Evolutionary conservation across 2,797 vertebrate species (phyloP).

Genomic region (Acipenser oxyrinchus): DNA sequence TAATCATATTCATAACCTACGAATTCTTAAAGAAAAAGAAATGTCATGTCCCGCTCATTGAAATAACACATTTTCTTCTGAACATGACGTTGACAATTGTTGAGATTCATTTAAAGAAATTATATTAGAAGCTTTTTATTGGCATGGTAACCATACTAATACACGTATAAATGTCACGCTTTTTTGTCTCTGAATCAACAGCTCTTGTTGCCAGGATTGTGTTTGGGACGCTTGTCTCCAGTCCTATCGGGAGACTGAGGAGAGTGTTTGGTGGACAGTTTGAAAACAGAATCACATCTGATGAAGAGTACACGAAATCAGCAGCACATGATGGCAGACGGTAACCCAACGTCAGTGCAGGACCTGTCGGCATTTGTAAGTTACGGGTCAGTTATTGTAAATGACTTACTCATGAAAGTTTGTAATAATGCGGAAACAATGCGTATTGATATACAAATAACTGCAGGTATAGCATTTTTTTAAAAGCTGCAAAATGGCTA

Average conservation of each 20-base stretch:
- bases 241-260: not conserved
- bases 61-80: too few species aligned
- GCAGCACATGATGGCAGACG: constrained; percentile 38
- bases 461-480: not conserved
- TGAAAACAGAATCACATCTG: not conserved
- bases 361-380: constrained; percentile 48
- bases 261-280: not conserved
- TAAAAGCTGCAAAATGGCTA: too few species aligned
- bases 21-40: too few species aligned
- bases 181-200: too few species aligned
- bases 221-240: not conserved
- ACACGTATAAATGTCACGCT: too few species aligned
- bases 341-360: constrained; percentile 32
- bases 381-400: constrained; percentile 3
- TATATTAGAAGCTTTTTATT: too few species aligned
- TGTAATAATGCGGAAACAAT: not conserved
- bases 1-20: too few species aligned
- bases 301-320: not conserved
- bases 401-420: not conserved
- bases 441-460: not conserved
- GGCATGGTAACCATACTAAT: too few species aligned
- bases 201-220: not conserved
- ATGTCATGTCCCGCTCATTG: too few species aligned
- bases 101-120: too few species aligned
- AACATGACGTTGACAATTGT: too few species aligned